These are phyloP conservation scores for Perognathus longimembris DNA, from an alignment of 2,113 vertebrate species.

Conservation along the genomic window DNA sequence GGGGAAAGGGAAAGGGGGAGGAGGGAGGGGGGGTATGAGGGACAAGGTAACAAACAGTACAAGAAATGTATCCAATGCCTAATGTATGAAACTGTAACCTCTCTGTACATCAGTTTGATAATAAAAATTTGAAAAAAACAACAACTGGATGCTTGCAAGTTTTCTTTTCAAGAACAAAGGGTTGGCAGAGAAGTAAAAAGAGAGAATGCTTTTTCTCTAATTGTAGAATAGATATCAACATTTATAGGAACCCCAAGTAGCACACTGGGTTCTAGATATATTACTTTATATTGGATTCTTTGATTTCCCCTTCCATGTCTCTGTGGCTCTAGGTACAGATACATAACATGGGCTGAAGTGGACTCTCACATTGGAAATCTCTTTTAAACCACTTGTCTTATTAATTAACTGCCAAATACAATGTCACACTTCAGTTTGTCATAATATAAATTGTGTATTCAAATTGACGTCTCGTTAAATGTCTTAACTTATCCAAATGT, in stretches of 20 bases:
- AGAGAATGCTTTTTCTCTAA: neutral
- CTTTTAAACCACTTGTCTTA: neutral
- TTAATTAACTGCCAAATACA: neutral
- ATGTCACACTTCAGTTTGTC: neutral
- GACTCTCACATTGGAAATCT: neutral
- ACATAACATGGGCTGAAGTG: neutral
- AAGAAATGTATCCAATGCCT: too few relatives aligned
- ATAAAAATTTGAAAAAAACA: too few relatives aligned
- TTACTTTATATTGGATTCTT: neutral
- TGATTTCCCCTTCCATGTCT: neutral
- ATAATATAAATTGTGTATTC: neutral
- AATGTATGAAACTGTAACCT: too few relatives aligned
- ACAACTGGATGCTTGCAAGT: constrained; percentile 7
- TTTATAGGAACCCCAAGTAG: neutral
- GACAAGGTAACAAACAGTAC: too few relatives aligned
- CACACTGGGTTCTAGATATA: neutral
- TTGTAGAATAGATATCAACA: neutral
- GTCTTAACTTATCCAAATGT: neutral
- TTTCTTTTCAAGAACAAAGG: constrained; percentile 53
- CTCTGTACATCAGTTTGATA: too few relatives aligned
- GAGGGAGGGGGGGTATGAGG: too few relatives aligned
- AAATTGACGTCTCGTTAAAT: neutral
- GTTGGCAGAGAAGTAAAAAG: neutral
- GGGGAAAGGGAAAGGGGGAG: too few relatives aligned
- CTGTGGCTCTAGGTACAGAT: neutral